Conservation (phyloP, 2,113 vertebrate species). For the Elephas maximus region DNA sequence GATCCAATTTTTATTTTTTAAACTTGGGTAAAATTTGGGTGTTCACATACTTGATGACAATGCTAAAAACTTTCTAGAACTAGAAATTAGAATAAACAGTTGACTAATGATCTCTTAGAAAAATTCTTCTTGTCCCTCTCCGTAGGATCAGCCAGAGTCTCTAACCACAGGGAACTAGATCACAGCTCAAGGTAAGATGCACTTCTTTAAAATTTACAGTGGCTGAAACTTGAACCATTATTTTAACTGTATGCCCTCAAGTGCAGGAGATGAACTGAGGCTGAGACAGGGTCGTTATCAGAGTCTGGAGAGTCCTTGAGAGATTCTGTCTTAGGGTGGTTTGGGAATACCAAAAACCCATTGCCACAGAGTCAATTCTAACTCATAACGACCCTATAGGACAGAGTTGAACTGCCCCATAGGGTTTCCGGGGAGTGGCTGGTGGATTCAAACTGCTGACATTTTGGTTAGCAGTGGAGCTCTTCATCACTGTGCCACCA, state of each 20-base stretch:
- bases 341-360: background rate
- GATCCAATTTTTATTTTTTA: background rate
- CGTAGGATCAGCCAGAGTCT: background rate
- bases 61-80: background rate
- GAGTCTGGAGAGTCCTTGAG: background rate
- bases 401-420: no score
- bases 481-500: no score
- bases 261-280: background rate
- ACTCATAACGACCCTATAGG: no score
- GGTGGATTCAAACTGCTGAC: no score
- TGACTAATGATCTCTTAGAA: conserved; percentile 1
- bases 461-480: no score
- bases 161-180: background rate
- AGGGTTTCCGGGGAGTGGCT: no score
- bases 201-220: background rate
- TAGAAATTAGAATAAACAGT: background rate
- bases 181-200: background rate
- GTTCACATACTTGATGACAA: background rate
- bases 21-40: background rate
- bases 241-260: background rate
- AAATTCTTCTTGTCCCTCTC: background rate
- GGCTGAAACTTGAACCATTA: background rate
- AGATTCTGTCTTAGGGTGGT: background rate
- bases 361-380: no score
- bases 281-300: background rate